Evolutionary conservation across 2,888 invertebrate genomes (phyloP), one percentile per base, ranked within the genome.

Genomic region (Rotaria magnacalcarata): DNA sequence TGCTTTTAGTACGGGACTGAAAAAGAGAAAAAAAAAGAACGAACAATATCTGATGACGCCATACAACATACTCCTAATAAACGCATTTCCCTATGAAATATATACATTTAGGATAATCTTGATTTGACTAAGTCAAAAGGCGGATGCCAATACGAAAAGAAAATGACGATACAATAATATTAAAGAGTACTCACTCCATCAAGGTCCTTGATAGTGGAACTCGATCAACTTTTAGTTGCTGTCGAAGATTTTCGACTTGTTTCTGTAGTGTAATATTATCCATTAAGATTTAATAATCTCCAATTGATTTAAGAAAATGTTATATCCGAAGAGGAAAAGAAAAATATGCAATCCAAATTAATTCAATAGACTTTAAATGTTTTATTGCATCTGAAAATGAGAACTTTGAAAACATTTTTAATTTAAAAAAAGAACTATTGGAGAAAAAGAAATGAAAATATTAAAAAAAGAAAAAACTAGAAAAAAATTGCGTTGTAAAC

Each of bases 181-280:
- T n/a, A 67, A 67, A 34, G 24, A 67, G 19, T 67, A 67, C 67
- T 67, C 67, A 67, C 67, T 67, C 67, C 67, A 67, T 67, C 34
- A 67, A 67, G 7, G 67, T 67, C 34, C 67, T 67, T 67, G 67
- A 67, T 67, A 67, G 24, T 41, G 67, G 67, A 67, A 67, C 34
- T 27, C 67, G 67, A 67, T 67, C 67, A 19, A 67, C 67, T 67
- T 67, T 67, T 16, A 67, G 67, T 34, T 67, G 67, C 5, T 67
- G 67, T 34, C 67, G 67, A 67, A 67, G 67, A 67, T 67, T 67
- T 67, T 67, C 67, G 34, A 67, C 67, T 67, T 67, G 67, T 67
- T 67, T 67, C 67, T 67, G 67, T 67, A 67, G 27, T 34, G 67
- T 67, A 67, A 67, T 67, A 67, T 67, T 67, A 34, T 67, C 67